phyloP scores from a whole-genome alignment of 2,797 vertebrate species.

The Notoglanidium macrostoma region DNA sequence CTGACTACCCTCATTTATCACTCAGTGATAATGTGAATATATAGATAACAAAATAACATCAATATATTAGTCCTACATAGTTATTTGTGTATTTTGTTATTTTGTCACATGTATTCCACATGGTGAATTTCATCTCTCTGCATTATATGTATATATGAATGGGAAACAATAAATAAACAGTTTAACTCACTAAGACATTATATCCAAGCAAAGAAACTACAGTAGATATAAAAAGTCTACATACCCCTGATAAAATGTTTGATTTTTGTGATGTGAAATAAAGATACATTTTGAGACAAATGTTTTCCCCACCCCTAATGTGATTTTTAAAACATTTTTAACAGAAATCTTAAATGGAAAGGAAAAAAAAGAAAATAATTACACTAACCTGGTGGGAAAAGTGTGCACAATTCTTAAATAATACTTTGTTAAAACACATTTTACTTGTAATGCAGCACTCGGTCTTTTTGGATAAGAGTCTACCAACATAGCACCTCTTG shows the following conservation, averaged over 20 bases:
- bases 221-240: not conserved
- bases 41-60: not conserved
- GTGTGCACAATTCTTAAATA: too few species aligned
- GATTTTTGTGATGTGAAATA: not conserved
- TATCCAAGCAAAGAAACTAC: not conserved
- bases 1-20: not conserved
- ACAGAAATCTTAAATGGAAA: too few species aligned
- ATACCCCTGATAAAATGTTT: not conserved
- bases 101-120: too few species aligned
- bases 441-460: too few species aligned
- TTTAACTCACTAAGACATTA: not conserved
- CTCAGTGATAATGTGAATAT: not conserved
- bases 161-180: not conserved
- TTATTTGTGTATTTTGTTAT: too few species aligned
- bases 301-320: not conserved
- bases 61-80: not conserved
- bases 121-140: not conserved
- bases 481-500: too few species aligned
- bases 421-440: too few species aligned
- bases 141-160: not conserved
- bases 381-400: not conserved
- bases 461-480: too few species aligned
- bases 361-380: not conserved
- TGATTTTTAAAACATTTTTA: not conserved
- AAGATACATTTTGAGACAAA: not conserved